These are phyloP conservation scores for Numenius phaeopus DNA, from an alignment of 2,797 vertebrate species.

Conservation along the genomic window DNA sequence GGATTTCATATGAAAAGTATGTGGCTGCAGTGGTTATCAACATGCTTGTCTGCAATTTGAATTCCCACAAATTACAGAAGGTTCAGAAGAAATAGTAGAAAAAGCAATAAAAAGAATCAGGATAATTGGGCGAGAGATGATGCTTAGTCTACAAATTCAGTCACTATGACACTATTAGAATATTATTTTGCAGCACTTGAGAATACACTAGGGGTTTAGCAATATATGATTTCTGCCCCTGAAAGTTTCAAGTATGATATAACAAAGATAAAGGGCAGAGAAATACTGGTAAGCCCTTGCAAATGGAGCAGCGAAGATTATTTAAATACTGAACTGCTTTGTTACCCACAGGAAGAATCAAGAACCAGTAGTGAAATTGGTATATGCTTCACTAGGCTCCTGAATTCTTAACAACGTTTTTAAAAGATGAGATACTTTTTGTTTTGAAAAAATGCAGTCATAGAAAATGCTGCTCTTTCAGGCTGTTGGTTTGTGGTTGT, in stretches of 20 bases:
- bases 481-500: neutral
- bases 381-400: neutral
- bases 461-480: neutral
- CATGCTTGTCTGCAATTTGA: neutral
- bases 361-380: neutral
- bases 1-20: neutral
- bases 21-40: neutral
- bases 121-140: neutral
- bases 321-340: neutral
- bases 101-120: neutral
- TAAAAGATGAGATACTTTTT: neutral
- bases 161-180: neutral
- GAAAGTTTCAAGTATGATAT: neutral
- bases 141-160: neutral
- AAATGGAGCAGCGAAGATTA: neutral
- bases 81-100: slow-evolving; percentile 8
- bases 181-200: neutral
- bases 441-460: neutral
- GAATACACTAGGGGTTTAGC: neutral
- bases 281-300: neutral
- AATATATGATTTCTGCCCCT: neutral
- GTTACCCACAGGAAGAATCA: neutral
- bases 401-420: neutral
- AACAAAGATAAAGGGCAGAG: neutral
- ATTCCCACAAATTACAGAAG: neutral